Conservation (phyloP, 2,797 vertebrate genomes). For the Tinamus major region DNA sequence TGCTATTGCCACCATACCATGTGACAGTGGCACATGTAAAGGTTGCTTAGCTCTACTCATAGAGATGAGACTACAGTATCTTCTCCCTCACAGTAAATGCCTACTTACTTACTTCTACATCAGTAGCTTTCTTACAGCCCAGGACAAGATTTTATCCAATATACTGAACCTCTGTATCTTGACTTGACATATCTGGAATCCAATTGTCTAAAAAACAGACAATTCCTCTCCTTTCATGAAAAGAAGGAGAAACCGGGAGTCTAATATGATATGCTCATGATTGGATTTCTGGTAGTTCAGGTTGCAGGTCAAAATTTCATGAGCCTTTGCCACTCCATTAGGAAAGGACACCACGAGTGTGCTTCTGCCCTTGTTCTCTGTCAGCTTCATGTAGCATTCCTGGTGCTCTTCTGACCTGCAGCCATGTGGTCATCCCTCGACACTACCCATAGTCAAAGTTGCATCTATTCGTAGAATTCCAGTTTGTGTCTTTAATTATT, state of each 20-base stretch:
- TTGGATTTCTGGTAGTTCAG: slow-evolving; percentile 38
- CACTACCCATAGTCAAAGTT: background rate
- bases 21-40: accelerated
- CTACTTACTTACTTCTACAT: background rate
- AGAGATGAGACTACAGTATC: background rate
- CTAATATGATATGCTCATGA: background rate
- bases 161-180: background rate
- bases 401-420: background rate
- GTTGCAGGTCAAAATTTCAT: slow-evolving; percentile 1
- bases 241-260: background rate
- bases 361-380: background rate
- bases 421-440: background rate
- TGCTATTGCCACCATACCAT: background rate
- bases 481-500: slow-evolving; percentile 23
- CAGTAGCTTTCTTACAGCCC: background rate
- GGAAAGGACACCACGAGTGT: background rate
- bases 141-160: background rate
- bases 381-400: background rate
- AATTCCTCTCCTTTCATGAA: background rate
- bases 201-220: background rate
- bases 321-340: background rate
- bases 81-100: background rate
- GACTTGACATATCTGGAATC: background rate
- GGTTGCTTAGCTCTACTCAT: background rate
- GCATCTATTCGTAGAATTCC: slow-evolving; percentile 11